Conservation (phyloP, 2,888 invertebrate genomes). For the Chymomyza caudatula region DNA sequence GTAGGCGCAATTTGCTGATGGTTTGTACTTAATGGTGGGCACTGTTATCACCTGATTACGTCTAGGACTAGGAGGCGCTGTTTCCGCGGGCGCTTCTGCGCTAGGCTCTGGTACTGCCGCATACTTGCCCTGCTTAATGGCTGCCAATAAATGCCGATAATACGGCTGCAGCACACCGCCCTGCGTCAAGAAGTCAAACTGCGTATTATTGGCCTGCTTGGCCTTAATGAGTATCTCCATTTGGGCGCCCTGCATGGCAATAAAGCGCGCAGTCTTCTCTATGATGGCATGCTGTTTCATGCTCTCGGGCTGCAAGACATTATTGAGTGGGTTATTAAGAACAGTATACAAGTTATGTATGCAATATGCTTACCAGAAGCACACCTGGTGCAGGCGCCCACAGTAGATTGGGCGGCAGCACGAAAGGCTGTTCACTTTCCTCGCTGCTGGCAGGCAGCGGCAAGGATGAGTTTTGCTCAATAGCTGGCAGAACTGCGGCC, state of each 20-base stretch:
- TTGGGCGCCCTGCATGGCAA: constrained; percentile 93
- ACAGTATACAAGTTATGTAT: background rate
- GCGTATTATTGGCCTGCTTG: constrained; percentile 94
- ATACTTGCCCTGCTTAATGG: constrained; percentile 84
- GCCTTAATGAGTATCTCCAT: constrained; percentile 99
- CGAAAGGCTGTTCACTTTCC: constrained; percentile 87
- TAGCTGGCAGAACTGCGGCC: constrained; percentile 1
- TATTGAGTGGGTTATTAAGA: constrained; percentile 18
- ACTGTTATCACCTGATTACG: constrained; percentile 76
- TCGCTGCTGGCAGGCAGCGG: constrained; percentile 79
- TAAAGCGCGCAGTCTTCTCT: constrained; percentile 94
- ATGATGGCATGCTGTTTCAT: constrained; percentile 95
- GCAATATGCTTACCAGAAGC: background rate
- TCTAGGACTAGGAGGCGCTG: constrained; percentile 22
- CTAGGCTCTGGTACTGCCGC: constrained; percentile 62
- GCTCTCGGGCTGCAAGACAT: constrained; percentile 85
- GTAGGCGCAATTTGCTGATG: constrained; percentile 91
- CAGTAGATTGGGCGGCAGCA: constrained; percentile 85
- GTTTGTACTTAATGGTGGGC: constrained; percentile 86
- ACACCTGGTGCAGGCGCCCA: constrained; percentile 84
- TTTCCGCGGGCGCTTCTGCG: constrained; percentile 32
- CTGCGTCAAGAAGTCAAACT: constrained; percentile 95
- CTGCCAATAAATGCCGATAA: constrained; percentile 87
- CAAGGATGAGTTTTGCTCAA: constrained; percentile 76
- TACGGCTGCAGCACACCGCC: constrained; percentile 91